These are phyloP conservation scores for Hycleus cichorii DNA, from an alignment of 1,140 invertebrate species.

Conservation along the genomic window DNA sequence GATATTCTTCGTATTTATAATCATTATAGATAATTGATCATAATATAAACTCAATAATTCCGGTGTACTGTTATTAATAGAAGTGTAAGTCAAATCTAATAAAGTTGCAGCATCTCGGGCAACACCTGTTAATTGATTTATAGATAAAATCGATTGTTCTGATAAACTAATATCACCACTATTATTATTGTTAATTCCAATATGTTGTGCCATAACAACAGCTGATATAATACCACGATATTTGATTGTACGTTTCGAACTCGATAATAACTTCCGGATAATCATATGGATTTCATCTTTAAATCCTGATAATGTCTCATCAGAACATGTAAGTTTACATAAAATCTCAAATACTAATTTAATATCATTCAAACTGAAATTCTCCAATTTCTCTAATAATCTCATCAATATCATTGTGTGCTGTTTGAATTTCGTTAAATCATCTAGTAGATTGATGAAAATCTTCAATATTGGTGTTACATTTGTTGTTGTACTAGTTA, in stretches of 20 bases:
- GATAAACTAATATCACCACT: background rate
- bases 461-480: constrained; percentile 24
- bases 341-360: constrained; percentile 46
- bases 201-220: constrained; percentile 42
- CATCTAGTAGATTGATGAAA: constrained; percentile 18
- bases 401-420: constrained; percentile 43
- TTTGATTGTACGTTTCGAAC: constrained; percentile 41
- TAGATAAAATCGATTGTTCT: constrained; percentile 5
- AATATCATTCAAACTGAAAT: constrained; percentile 50
- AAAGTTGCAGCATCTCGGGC: constrained; percentile 39
- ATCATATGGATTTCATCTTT: constrained; percentile 55
- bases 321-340: constrained; percentile 47
- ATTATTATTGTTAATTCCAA: constrained; percentile 28
- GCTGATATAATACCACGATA: constrained; percentile 44
- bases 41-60: constrained; percentile 60
- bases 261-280: constrained; percentile 54
- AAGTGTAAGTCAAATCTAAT: constrained; percentile 36
- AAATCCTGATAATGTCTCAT: constrained; percentile 42
- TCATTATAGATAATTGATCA: constrained; percentile 59
- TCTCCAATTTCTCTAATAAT: constrained; percentile 51
- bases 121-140: constrained; percentile 23
- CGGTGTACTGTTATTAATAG: constrained; percentile 35
- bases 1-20: constrained; percentile 44
- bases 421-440: constrained; percentile 31
- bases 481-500: constrained; percentile 21